phyloP scores from a whole-genome alignment of 2,797 vertebrate species.

The Huso huso region DNA sequence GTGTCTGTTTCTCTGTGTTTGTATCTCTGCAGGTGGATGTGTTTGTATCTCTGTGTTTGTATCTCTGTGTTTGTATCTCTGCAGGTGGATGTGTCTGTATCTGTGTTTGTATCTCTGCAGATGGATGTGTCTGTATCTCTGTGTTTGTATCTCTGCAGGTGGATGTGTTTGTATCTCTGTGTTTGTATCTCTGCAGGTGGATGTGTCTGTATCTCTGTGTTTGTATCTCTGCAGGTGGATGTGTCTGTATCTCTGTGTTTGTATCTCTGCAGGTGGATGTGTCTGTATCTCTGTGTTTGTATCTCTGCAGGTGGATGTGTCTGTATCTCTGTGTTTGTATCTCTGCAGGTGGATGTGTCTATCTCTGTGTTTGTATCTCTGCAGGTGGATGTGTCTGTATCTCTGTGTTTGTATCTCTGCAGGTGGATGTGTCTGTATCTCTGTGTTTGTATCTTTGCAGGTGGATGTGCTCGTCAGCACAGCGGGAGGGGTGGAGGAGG shows the following conservation, averaged over 20 bases:
- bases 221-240: background rate
- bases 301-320: background rate
- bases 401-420: background rate
- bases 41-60: too few relatives aligned
- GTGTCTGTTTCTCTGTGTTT: too few relatives aligned
- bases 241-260: background rate
- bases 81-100: background rate
- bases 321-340: background rate
- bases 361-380: background rate
- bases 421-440: background rate
- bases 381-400: background rate
- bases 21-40: too few relatives aligned
- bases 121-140: background rate
- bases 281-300: background rate
- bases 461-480: conserved; percentile 87
- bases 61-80: background rate
- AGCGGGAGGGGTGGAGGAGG: conserved; percentile 82
- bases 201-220: background rate
- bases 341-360: background rate
- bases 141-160: background rate
- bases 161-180: too few relatives aligned
- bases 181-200: background rate
- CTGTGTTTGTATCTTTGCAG: background rate
- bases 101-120: background rate
- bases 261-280: background rate